A percentile compares a stretch with the other conserved stretches of the same genome.
Evolutionary conservation across 2,113 vertebrate species (phyloP).

Genomic region (Carassius auratus): DNA sequence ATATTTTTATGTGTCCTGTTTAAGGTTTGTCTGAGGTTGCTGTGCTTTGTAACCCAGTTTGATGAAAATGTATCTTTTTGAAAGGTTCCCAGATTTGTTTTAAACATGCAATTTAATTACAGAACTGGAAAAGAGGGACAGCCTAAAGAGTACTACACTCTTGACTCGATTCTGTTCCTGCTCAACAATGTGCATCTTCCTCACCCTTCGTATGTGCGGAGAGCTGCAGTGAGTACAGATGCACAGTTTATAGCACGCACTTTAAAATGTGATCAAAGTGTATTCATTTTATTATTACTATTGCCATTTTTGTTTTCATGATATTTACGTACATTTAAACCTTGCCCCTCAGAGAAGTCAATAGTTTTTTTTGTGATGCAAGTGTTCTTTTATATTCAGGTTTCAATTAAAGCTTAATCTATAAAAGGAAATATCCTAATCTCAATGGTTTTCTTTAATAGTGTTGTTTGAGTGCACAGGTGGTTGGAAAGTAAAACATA

Average conservation of each 20-base stretch:
- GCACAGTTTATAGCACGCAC: not conserved
- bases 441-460: not conserved
- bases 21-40: not conserved
- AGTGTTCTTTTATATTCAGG: too few relatives aligned
- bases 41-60: not conserved
- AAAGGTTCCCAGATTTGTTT: too few relatives aligned
- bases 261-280: not conserved
- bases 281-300: too few relatives aligned
- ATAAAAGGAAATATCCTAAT: not conserved
- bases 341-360: not conserved
- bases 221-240: slow-evolving; percentile 87
- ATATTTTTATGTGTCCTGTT: not conserved
- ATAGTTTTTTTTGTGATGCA: not conserved
- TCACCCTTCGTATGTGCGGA: slow-evolving; percentile 93
- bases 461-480: not conserved
- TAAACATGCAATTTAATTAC: slow-evolving; percentile 45
- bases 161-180: slow-evolving; percentile 97
- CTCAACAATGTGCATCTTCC: slow-evolving; percentile 99
- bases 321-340: not conserved
- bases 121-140: slow-evolving; percentile 97
- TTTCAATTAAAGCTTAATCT: not conserved
- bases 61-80: not conserved
- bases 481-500: not conserved
- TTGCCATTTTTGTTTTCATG: too few relatives aligned
- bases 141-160: slow-evolving; percentile 96